Evolutionary conservation across 2,888 invertebrate species (phyloP), one percentile per base, ranked within the genome.

Genomic region (Drosophila atripex): DNA sequence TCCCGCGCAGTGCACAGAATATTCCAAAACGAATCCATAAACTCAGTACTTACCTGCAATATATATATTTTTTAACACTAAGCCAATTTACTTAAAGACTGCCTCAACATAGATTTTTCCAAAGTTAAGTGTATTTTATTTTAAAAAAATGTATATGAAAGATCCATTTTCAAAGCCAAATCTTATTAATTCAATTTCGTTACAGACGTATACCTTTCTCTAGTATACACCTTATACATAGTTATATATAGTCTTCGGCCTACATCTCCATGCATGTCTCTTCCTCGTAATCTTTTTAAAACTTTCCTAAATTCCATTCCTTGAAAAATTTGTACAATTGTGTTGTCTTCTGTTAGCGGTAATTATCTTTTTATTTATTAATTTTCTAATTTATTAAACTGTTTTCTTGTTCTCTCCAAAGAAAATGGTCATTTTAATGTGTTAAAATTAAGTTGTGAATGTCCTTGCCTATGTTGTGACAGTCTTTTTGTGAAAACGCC

Each of bases 1-100:
- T 30, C 12, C 23, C 11, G 68, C 82, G 86, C 86, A 53, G 83
- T 58, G 86, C 79, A 74, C 57, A 49, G 57, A 41, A 16, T 35
- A 47, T 12, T 52, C 5, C 11, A 60, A 35, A 30, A 14, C 25
- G n/a, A 73, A 21, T 28, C 54, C 51, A 85, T 69, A 66, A 50
- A 61, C 45, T 50, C 69, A 53, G 45, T 57, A 74, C 43, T 68
- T 76, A 50, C 4, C 38, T 25, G 16, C 54, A 12, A 54, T 46
- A 57, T 58, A 18, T 39, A n/a, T n/a, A n/a, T 50, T 28, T 52
- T 63, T 18, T 23, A 23, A 41, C 18, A 32, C 3, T 16, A 18
- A 12, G 49, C 32, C 12, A 14, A 12, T 50, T 50, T 50, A 30
- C 18, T 1, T 18, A 32, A 35, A 35, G 12, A 32, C 32, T 50